A percentile compares a stretch with the other conserved stretches of the same genome.
Evolutionary conservation across 1,140 invertebrate species (phyloP).

Genomic region (Zaprionus tsacasi): DNA sequence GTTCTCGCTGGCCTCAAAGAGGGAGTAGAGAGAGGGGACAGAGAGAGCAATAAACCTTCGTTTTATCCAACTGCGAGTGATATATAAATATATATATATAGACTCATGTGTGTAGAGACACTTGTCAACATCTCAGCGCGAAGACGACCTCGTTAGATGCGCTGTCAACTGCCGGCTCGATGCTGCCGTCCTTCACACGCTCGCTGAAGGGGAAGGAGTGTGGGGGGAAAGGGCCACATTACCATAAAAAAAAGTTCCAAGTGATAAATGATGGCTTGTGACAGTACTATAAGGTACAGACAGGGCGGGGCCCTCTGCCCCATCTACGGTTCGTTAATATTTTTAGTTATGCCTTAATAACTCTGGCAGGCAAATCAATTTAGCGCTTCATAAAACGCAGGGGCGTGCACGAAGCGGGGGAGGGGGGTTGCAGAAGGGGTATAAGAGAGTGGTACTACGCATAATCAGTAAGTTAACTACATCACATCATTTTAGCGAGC

Average conservation of each 20-base stretch:
- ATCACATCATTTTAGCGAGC: slow-evolving; percentile 29
- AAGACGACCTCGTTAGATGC: slow-evolving; percentile 54
- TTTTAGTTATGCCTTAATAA: slow-evolving; percentile 79
- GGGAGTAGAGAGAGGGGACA: background rate
- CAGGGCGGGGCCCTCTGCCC: too few relatives aligned
- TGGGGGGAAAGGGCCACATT: slow-evolving; percentile 37
- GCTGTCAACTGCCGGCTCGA: slow-evolving; percentile 48
- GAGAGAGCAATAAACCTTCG: slow-evolving; percentile 61
- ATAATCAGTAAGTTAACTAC: slow-evolving; percentile 41
- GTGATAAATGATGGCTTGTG: slow-evolving; percentile 77
- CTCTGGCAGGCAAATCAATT: slow-evolving; percentile 73
- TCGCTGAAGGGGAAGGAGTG: background rate
- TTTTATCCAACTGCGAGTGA: slow-evolving; percentile 50
- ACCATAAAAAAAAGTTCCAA: slow-evolving; percentile 68
- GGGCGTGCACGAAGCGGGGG: background rate
- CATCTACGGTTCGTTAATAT: slow-evolving; percentile 77
- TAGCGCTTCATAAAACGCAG: slow-evolving; percentile 68
- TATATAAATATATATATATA: slow-evolving; percentile 46
- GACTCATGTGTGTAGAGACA: slow-evolving; percentile 28
- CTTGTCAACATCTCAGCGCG: slow-evolving; percentile 47
- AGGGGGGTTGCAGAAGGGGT: too few relatives aligned
- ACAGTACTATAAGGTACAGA: slow-evolving; percentile 26
- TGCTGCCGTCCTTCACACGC: slow-evolving; percentile 52
- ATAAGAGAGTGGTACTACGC: background rate
- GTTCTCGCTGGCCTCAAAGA: background rate